Base-by-base conservation (phyloP, 2,113 vertebrate species). In the Pangasianodon gigas region DNA sequence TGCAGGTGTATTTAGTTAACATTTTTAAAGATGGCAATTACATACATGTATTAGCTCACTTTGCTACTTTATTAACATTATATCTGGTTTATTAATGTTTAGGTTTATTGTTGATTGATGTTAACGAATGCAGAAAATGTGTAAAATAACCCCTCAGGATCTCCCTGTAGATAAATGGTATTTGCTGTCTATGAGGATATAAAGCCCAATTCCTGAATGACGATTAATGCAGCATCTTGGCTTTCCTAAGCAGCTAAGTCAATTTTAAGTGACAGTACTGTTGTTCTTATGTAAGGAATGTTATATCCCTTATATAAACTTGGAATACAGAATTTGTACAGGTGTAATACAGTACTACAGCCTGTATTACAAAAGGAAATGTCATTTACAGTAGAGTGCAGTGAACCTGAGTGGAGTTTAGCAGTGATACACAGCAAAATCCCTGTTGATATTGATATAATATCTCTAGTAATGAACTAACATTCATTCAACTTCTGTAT, bases 191-290 rank as follows among this genome's bases (percentile, higher is more conserved):
- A 60, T 32, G 37, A 41, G 56, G 56, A 62, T 62, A 65, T 46
- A 44, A 60, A 65, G 58, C 56, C 44, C 41, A 65, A 65, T 65
- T 84, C 83, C 24, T 62, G 11, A 14, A 18, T 16, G n/a, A 60
- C 19, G 44, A n/a, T 48, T 85, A 51, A 67, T 65, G 14, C 44
- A 46, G 58, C 41, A 85, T 85, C 44, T 32, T 32, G 32, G 51
- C 51, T 87, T 87, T 71, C 29, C 65, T 71, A 86, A 71, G 11
- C 51, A 51, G 46, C 69, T 46, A 46, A 46, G 74, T 75, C 19
- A 9, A 24, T 75, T 10, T 75, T 75, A 75, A 75, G 3, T n/a
- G 7, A 4, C 19, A 44, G 74, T 46, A 75, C 3, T 46, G 5
- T 71, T 71, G 16, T 6, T 5, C 4, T 71, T 71, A 19, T 71